phyloP scores from a whole-genome alignment of 2,888 invertebrate species.

The Alloplasta piceator region DNA sequence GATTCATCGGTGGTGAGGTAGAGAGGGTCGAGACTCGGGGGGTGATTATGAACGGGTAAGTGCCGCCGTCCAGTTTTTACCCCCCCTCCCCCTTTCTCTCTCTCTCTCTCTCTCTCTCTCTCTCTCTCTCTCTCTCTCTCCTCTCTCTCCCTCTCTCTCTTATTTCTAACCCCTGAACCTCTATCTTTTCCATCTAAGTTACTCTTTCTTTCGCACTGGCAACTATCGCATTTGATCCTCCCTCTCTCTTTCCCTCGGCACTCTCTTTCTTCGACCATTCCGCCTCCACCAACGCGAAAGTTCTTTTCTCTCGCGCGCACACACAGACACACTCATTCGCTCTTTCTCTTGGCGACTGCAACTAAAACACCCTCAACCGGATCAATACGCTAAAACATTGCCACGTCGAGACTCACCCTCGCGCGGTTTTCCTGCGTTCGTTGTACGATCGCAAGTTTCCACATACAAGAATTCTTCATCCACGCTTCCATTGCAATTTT shows the following conservation, averaged over 20 bases:
- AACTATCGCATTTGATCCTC: conserved; percentile 67
- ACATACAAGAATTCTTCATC: conserved; percentile 37
- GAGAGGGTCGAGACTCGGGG: conserved; percentile 67
- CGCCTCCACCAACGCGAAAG: conserved; percentile 7
- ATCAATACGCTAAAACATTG: conserved; percentile 83
- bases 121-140: conserved; percentile 74
- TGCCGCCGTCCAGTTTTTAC: conserved; percentile 81
- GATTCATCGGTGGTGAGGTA: conserved; percentile 71
- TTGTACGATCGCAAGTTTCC: conserved; percentile 16
- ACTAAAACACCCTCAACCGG: conserved; percentile 76
- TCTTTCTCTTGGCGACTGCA: conserved; percentile 69
- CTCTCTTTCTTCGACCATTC: conserved; percentile 22
- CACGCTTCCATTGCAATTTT: neutral
- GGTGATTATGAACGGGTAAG: conserved; percentile 82
- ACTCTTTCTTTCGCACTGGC: conserved; percentile 61
- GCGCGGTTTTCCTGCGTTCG: conserved; percentile 43
- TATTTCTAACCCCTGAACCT: conserved; percentile 21
- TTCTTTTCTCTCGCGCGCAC: conserved; percentile 64
- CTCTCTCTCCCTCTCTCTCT: conserved; percentile 5
- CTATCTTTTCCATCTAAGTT: conserved; percentile 43
- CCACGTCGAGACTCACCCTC: conserved; percentile 77
- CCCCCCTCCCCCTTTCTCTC: conserved; percentile 57
- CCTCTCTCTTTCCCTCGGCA: conserved; percentile 54
- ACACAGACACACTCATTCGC: conserved; percentile 52
- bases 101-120: neutral